A percentile compares a stretch with the other conserved stretches of the same genome.
Conservation (phyloP, 2,888 invertebrate genomes). For the Lucinisca nassula region DNA sequence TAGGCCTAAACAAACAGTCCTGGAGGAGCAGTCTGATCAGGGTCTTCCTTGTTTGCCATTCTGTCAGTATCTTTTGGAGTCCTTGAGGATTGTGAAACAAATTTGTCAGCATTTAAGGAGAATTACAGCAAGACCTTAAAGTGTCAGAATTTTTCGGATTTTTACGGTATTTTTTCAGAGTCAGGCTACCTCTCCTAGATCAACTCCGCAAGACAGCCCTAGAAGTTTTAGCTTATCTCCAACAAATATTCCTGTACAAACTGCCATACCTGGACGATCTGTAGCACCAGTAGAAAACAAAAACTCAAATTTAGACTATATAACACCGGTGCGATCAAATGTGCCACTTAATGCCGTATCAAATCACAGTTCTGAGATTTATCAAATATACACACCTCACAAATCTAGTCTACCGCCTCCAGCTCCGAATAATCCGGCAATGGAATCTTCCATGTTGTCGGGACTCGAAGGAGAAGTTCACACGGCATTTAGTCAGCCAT, state of each 20-base stretch:
- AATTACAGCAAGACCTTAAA: no score
- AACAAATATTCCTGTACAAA: slow-evolving; percentile 67
- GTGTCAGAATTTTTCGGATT: no score
- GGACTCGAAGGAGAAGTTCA: slow-evolving; percentile 89
- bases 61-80: no score
- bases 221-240: slow-evolving; percentile 82
- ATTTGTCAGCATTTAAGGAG: no score
- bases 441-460: slow-evolving; percentile 79
- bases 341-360: background rate
- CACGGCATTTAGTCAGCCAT: slow-evolving; percentile 86
- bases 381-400: slow-evolving; percentile 41
- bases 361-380: background rate
- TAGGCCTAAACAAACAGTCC: no score
- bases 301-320: slow-evolving; percentile 4
- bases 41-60: no score
- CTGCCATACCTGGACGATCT: slow-evolving; percentile 51
- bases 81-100: no score
- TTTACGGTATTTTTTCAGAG: no score
- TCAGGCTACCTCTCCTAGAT: slow-evolving; percentile 85
- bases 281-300: slow-evolving; percentile 65
- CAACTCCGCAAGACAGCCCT: slow-evolving; percentile 84
- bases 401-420: slow-evolving; percentile 61
- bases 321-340: background rate
- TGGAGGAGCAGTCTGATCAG: no score
- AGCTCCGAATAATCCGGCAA: slow-evolving; percentile 74